Evolutionary conservation across 2,113 vertebrate genomes (phyloP), one percentile per base, ranked within the genome.

Genomic region (Hyla sarda): DNA sequence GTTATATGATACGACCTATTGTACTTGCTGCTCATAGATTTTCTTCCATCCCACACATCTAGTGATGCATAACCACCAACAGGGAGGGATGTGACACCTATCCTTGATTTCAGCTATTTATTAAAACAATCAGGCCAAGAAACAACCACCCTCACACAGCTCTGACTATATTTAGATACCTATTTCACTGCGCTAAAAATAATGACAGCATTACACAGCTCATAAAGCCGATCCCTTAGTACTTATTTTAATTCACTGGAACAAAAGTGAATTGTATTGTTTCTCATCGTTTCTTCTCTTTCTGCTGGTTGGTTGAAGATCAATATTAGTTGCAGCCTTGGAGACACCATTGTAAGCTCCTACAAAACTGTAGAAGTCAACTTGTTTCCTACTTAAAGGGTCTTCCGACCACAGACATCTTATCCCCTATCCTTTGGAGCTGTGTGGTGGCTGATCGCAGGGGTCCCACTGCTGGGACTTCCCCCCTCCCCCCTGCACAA

Each of bases 181-280:
- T 76, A 52, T 52, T 85, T 78, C 71, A 56, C 23, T 32, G 72
- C 41, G 54, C 71, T 85, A 85, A 79, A 85, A 71, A 85, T 79
- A 79, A 85, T 79, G 58, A 50, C 62, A 85, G 47, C 62, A 71
- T 79, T 85, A 85, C 75, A 85, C 48, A 78, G 47, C 60, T 85
- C 75, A 56, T 69, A 23, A 58, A 71, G 30, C 75, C 47, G 17
- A 37, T 85, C 75, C 75, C 75, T 79, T 69, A 30, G 71, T 62
- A 32, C 79, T 28, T 48, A 54, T 25, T 85, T 23, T n/a, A 78
- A 85, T 85, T 67, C 45, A 71, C 60, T 56, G 47, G n/a, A 69
- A 77, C 47, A 11, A 85, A 28, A 79, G 62, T 56, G 62, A 79
- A 77, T 71, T 19, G 16, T 32, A 78, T 79, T 73, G 48, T 73